Base-by-base conservation (phyloP, 2,888 invertebrate genomes). In the Harpalus rubripes region DNA sequence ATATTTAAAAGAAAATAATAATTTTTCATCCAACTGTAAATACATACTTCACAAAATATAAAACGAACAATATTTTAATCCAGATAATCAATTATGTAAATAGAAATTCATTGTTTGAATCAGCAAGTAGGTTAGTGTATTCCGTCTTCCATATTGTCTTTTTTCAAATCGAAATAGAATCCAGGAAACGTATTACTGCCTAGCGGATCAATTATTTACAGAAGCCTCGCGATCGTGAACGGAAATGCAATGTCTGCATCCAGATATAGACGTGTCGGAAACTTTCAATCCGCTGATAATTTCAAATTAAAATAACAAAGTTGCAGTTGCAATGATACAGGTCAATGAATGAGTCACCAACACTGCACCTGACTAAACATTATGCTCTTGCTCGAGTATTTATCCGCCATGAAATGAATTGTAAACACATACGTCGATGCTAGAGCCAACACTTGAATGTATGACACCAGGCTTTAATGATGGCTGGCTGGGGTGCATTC, bases 331-430 rank as follows among this genome's bases (percentile, higher is more conserved):
- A 39, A 39, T 68, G 68, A 68, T 68, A 68, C 68, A 68, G 68
- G 68, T 68, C 68, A 68, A 7, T 39, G 68, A n/a, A 68, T 68
- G 68, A 32, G 39, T 68, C 68, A 32, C n/a, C 26, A 26, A 6
- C 10, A 26, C 32, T 32, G 32, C 76, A 76, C 76, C 76, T 76
- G 76, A 76, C 76, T 76, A 76, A 76, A 76, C 76, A 76, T 76
- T 32, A 39, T 39, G 39, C 68, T 68, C 68, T 68, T 68, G 15
- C 39, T 32, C 68, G 39, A 68, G 68, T 68, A 68, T 68, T 68
- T 68, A 68, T 68, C 68, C 68, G n/a, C 68, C 32, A 26, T 68
- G 68, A 76, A 76, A 76, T 76, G 76, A 76, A 76, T 76, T 76
- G 76, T 56, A 76, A 76, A 76, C 76, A 76, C 52, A 52, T 52